Base-by-base conservation (phyloP, 2,113 vertebrate genomes). In the Brevimyrus niger region DNA sequence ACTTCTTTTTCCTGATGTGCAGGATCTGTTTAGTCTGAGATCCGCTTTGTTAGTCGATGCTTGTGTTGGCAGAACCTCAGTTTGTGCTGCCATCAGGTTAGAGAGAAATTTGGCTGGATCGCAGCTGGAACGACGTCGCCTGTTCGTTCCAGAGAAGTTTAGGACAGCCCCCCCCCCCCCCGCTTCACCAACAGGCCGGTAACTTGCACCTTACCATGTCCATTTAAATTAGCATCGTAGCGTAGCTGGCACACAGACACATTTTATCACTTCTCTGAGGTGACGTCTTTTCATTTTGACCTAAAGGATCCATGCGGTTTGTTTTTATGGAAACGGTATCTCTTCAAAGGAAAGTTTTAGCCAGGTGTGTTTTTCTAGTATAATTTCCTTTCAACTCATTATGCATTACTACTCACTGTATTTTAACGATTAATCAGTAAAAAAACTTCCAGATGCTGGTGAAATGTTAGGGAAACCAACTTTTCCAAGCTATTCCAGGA, bases 81-180 rank as follows among this genome's bases (percentile, higher is more conserved):
- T 90, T 88, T 88, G 91, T 90, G 87, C 89, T 92, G 38, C 90
- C 87, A 92, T 91, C 91, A 91, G 91, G 91, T 93, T 90, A 92
- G 88, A 88, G 90, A 80, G 58, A 90, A 91, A 19, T 47, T 93
- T 93, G 89, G 82, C 90, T 91, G 65, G 90, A 89, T 93, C 88
- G 90, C 89, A 92, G 91, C 90, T 92, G 91, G 91, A 88, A 91
- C 89, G 69, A 38, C 90, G 58, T 35, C 1, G 61, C 42, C 89
- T 80, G 82, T 48, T 90, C 89, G 90, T 91, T 89, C 91, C 90
- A 89, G 92, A 92, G 27, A 55, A 87, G 83, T 92, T 50, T 92
- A 84, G 89, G 91, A 73, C 92, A 88, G 55, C 88, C 94, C 84
- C 46, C 92, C 84, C 92, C 44, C 46, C 92, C 92, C 82, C 92